Conservation (phyloP, 2,797 vertebrate genomes). For the Cyprinella venusta region DNA sequence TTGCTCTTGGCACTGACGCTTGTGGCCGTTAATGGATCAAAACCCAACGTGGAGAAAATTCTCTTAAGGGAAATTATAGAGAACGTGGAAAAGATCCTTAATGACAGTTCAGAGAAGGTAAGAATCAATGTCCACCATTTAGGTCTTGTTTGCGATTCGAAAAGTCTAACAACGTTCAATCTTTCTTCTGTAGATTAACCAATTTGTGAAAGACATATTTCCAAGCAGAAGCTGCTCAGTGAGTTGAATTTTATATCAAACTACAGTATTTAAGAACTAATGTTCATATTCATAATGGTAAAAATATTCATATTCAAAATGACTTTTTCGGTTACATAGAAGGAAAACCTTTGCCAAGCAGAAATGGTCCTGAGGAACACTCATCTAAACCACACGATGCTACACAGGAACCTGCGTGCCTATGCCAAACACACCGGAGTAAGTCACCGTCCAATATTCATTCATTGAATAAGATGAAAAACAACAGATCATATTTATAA, state of each 20-base stretch:
- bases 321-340: background rate
- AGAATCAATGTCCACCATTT: background rate
- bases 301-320: background rate
- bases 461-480: background rate
- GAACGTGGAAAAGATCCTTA: rapidly evolving
- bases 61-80: background rate
- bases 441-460: background rate
- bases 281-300: background rate
- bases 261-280: background rate
- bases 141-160: too few relatives aligned
- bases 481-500: background rate
- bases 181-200: background rate
- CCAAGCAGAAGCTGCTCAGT: background rate
- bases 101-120: background rate
- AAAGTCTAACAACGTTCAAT: background rate
- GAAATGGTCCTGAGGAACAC: background rate
- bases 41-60: rapidly evolving
- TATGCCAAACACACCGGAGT: background rate
- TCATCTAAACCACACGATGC: rapidly evolving
- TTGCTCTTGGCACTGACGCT: constrained; percentile 22
- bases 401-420: background rate
- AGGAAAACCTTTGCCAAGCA: background rate
- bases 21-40: background rate
- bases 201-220: constrained; percentile 9
- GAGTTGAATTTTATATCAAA: constrained; percentile 7